These are phyloP conservation scores for Cyanoliseus patagonus DNA, from an alignment of 2,113 vertebrate species.

Conservation along the genomic window DNA sequence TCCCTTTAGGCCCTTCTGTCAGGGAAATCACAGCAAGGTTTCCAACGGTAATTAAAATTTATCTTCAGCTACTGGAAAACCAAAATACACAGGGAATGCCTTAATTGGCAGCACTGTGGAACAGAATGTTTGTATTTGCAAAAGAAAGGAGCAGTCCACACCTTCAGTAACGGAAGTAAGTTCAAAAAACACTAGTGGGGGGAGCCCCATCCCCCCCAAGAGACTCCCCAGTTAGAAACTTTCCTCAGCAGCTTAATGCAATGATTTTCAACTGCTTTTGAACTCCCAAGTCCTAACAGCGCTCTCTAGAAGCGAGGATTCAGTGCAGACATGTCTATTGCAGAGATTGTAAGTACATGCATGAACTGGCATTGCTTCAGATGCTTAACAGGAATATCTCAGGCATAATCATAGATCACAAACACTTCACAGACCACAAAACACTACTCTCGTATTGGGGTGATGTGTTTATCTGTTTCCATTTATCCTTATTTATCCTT, in stretches of 20 bases:
- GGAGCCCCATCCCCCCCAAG: fast-evolving
- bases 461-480: not conserved
- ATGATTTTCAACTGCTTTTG: not conserved
- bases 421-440: not conserved
- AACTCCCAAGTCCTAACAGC: not conserved
- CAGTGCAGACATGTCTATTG: fast-evolving
- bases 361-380: not conserved
- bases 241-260: not conserved
- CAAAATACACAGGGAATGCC: not conserved
- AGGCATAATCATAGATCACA: not conserved
- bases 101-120: not conserved
- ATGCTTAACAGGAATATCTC: not conserved
- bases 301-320: not conserved
- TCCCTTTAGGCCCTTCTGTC: not conserved
- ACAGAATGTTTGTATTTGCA: not conserved
- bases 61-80: not conserved
- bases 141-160: not conserved
- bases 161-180: not conserved
- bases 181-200: not conserved
- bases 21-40: not conserved
- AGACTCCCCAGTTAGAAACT: not conserved
- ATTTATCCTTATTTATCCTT: not conserved
- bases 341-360: not conserved
- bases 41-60: conserved; percentile 19
- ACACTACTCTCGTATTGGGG: not conserved